Conservation (phyloP, 2,113 vertebrate genomes). For the Hucho hucho region DNA sequence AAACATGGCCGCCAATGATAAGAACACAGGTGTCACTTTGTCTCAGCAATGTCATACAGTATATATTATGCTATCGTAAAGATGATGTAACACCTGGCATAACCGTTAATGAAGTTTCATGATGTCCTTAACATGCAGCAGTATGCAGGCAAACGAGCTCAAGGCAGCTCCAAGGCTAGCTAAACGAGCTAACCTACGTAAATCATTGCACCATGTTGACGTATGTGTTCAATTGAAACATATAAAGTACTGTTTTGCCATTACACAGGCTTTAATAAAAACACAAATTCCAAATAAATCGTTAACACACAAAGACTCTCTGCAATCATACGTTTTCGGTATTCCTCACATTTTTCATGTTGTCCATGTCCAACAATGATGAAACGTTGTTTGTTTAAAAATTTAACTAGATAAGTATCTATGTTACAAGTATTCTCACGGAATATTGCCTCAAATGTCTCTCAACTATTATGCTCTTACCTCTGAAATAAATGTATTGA, state of each 20-base stretch:
- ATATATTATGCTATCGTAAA: slow-evolving; percentile 25
- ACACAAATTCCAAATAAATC: background rate
- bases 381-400: background rate
- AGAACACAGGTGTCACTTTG: slow-evolving; percentile 26
- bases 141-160: slow-evolving; percentile 24
- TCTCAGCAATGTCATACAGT: slow-evolving; percentile 15
- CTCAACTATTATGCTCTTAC: background rate
- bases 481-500: slow-evolving; percentile 18
- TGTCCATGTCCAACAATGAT: background rate
- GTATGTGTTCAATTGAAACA: slow-evolving; percentile 2
- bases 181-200: slow-evolving; percentile 19
- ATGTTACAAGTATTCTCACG: background rate
- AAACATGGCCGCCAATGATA: slow-evolving; percentile 41
- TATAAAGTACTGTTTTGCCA: background rate
- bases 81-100: slow-evolving; percentile 23
- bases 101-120: background rate
- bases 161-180: slow-evolving; percentile 10
- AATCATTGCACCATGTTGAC: slow-evolving; percentile 5
- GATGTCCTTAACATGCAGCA: slow-evolving; percentile 44
- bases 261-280: background rate
- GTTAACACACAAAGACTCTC: background rate
- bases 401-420: background rate
- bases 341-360: background rate
- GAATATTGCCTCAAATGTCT: background rate
- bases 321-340: background rate